Evolutionary conservation across 2,113 vertebrate genomes (phyloP), one percentile per base, ranked within the genome.

Genomic region (Corapipo altera): DNA sequence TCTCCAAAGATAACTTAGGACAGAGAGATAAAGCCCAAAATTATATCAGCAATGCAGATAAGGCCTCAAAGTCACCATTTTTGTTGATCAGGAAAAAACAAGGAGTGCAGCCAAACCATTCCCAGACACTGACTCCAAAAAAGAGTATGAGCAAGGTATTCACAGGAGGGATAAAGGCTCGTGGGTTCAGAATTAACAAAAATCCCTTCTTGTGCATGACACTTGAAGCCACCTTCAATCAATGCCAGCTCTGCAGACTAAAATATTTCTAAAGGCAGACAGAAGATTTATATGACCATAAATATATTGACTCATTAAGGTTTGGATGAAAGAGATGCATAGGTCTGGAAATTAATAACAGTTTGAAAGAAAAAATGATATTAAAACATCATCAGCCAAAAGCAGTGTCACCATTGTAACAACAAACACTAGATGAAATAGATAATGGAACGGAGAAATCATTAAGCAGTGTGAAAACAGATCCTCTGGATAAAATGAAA

Each of bases 371-470:
- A 84, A 83, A 80, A 88, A 87, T 37, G 0, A n/a, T 79, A 89
- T 61, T 88, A 86, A 91, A 92, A 52, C 21, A 61, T 65, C 61
- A 85, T 91, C 80, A 91, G 62, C 57, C 54, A 62, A 84, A 94
- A 91, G 88, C 48, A 87, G 46, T 81, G 93, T 67, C 62, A 62
- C 44, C n/a, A 71, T 9, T 87, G 61, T 57, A 91, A 73, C 76
- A 94, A 57, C 76, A 96, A 88, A 89, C 18, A 52, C 28, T 12
- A 65, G 73, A 91, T 73, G 57, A 78, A 92, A 89, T 8, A 87
- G 83, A 84, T 87, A 96, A 95, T 92, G 65, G 76, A 92, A 62
- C 8, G 46, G 83, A 93, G 70, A 91, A 90, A 91, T 82, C 83
- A 93, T 96, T 93, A 96, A 51, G 69, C 49, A 49, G 16, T 62